Conservation (phyloP, 2,113 vertebrate species). For the Numenius arquata region DNA sequence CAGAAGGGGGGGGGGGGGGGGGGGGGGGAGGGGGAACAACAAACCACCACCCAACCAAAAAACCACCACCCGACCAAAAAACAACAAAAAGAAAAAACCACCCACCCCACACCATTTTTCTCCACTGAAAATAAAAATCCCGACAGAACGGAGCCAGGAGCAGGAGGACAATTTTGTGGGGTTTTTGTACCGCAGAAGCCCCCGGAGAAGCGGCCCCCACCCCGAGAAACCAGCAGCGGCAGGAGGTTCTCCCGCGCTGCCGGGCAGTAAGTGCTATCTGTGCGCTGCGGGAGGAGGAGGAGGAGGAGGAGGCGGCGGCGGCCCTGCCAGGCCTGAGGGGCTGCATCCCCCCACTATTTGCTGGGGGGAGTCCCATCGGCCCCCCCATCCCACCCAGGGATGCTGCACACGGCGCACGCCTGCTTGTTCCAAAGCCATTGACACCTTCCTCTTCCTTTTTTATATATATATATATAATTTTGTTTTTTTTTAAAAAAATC, state of each 20-base stretch:
- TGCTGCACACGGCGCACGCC: rapidly evolving
- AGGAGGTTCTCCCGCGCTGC: background rate
- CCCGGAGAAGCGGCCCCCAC: background rate
- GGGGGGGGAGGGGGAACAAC: too few species aligned
- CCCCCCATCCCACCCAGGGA: background rate
- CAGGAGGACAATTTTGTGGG: background rate
- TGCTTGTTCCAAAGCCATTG: background rate
- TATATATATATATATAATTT: background rate
- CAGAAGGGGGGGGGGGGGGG: too few species aligned
- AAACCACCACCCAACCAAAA: too few species aligned
- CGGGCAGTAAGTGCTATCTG: background rate
- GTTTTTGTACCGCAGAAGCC: background rate
- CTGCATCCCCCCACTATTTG: background rate
- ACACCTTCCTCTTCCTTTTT: background rate
- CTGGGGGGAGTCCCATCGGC: too few species aligned
- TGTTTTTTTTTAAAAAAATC: background rate
- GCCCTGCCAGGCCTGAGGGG: background rate
- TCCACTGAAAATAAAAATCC: background rate
- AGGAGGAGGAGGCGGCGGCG: background rate
- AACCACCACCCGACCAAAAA: too few species aligned
- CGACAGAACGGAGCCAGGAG: background rate
- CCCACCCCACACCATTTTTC: background rate
- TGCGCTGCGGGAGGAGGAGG: background rate
- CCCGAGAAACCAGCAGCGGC: background rate
- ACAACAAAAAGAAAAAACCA: background rate